Percentiles rank a stretch among this genome's conserved stretches.
These are phyloP conservation scores for Atrina japonica DNA, from an alignment of 2,888 invertebrate genomes.

Conservation along the genomic window DNA sequence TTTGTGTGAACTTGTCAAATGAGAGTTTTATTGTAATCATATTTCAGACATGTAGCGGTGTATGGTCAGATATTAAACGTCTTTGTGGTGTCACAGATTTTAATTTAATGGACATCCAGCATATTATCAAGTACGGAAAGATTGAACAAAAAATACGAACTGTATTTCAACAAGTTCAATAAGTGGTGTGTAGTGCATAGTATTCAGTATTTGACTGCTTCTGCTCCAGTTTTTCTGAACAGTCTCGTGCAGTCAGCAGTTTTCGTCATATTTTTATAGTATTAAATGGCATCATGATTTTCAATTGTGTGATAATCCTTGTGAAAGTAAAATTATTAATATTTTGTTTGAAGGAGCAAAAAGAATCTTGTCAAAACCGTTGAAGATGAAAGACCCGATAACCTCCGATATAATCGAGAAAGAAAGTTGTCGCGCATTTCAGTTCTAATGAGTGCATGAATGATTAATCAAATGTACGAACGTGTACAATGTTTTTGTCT, in stretches of 20 bases:
- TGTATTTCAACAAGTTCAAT: conserved; percentile 25
- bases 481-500: conserved; percentile 19
- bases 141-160: conserved; percentile 19
- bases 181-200: conserved; percentile 33
- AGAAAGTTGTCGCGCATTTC: no score
- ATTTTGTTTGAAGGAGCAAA: no score
- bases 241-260: no score
- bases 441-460: neutral
- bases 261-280: conserved; percentile 26
- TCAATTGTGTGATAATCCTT: no score
- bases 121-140: conserved; percentile 18
- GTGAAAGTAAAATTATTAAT: no score
- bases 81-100: no score
- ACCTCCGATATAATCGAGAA: conserved; percentile 11
- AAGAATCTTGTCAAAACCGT: conserved; percentile 7
- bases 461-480: no score
- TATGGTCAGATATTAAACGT: no score
- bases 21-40: no score
- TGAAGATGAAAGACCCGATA: conserved; percentile 25
- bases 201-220: conserved; percentile 32
- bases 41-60: no score
- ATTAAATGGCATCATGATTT: conserved; percentile 37
- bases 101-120: no score
- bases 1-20: no score
- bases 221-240: conserved; percentile 27